A percentile compares a stretch with the other conserved stretches of the same genome.
phyloP scores from a whole-genome alignment of 2,888 invertebrate species.

The Andrena bucephala region DNA sequence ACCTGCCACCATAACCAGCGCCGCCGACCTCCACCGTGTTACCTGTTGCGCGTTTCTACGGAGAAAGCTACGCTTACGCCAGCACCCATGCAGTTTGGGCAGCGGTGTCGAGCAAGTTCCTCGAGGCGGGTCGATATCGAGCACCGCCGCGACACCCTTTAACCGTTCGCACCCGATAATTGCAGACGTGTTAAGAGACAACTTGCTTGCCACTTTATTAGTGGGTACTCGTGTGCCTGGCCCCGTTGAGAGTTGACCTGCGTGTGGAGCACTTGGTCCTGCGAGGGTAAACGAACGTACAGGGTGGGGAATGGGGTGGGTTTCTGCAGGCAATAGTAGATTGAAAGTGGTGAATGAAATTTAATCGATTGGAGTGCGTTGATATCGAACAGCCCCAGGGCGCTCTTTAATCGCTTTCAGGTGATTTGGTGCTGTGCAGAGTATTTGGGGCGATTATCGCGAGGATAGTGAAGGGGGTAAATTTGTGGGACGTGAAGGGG shows the following conservation, averaged over 20 bases:
- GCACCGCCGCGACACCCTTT: not conserved
- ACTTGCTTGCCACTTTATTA: slow-evolving; percentile 12
- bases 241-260: not conserved
- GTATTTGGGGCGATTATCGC: too few relatives aligned
- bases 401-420: too few relatives aligned
- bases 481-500: too few relatives aligned
- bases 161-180: not conserved
- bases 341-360: too few relatives aligned
- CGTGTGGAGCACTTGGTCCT: not conserved
- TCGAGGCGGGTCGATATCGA: slow-evolving; percentile 33
- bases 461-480: too few relatives aligned
- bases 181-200: slow-evolving; percentile 1
- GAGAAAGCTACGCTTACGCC: not conserved
- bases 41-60: slow-evolving; percentile 47
- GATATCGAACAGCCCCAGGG: too few relatives aligned
- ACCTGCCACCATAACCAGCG: slow-evolving; percentile 20
- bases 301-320: not conserved
- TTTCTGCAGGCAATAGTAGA: not conserved
- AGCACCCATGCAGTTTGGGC: not conserved
- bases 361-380: too few relatives aligned
- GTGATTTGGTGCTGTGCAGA: too few relatives aligned
- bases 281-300: not conserved
- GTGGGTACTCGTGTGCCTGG: not conserved
- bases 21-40: not conserved
- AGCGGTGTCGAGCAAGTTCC: slow-evolving; percentile 8